Percentiles rank a stretch among this genome's conserved stretches.
phyloP scores from a whole-genome alignment of 2,888 invertebrate species.

The Pantelozetes paolii region DNA sequence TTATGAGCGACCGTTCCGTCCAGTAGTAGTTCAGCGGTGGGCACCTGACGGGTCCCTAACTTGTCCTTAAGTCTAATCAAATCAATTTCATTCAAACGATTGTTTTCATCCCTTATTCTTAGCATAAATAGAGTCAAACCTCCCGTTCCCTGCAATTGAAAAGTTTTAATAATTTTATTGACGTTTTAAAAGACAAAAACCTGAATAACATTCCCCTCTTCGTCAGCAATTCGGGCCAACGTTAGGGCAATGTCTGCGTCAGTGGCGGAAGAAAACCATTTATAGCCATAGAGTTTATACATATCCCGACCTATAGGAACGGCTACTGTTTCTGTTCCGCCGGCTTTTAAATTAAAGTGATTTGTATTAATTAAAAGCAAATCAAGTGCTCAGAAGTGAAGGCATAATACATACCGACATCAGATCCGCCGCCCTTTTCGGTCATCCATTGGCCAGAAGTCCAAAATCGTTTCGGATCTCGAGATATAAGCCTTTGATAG shows the following conservation, averaged over 20 bases:
- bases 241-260: conserved; percentile 59
- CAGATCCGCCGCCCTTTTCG: conserved; percentile 59
- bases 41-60: conserved; percentile 59
- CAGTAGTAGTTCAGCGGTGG: conserved; percentile 60
- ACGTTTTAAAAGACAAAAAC: conserved; percentile 21
- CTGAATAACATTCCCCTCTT: conserved; percentile 50
- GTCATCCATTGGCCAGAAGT: conserved; percentile 64
- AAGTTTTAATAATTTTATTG: conserved; percentile 31
- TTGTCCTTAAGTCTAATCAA: conserved; percentile 59
- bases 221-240: conserved; percentile 56
- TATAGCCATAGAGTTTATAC: conserved; percentile 58
- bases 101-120: conserved; percentile 52
- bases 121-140: conserved; percentile 58
- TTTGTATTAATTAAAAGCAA: too few species aligned
- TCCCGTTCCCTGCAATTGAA: conserved; percentile 52
- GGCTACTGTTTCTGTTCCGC: conserved; percentile 57
- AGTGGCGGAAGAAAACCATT: conserved; percentile 61
- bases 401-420: conserved; percentile 54
- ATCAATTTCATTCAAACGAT: conserved; percentile 56
- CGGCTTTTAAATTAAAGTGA: conserved; percentile 50
- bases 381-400: not conserved
- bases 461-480: conserved; percentile 57
- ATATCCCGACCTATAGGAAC: conserved; percentile 52
- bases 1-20: conserved; percentile 55
- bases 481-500: conserved; percentile 52